Conservation (phyloP, 2,888 invertebrate genomes). For the Drosophila parthenogenetica region DNA sequence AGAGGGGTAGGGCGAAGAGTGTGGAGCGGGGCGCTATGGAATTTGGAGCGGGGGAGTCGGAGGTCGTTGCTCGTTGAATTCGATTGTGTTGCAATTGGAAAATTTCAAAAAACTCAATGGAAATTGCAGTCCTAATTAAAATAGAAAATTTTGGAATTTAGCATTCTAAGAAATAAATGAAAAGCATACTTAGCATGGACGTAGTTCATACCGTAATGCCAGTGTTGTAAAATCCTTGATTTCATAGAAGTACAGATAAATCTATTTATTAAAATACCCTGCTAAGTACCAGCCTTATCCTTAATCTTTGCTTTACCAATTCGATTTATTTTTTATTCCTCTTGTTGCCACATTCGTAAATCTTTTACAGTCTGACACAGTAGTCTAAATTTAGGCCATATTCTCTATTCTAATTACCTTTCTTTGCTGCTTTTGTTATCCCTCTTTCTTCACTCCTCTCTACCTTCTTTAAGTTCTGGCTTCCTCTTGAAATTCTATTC, state of each 20-base stretch:
- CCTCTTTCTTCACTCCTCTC: too few species aligned
- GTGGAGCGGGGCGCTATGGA: conserved; percentile 38
- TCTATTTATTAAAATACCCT: background rate
- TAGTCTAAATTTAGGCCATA: too few species aligned
- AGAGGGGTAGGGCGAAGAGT: background rate
- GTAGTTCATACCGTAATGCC: too few species aligned
- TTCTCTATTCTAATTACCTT: too few species aligned
- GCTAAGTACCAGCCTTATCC: background rate
- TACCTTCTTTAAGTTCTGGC: too few species aligned
- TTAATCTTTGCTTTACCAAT: background rate
- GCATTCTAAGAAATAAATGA: background rate
- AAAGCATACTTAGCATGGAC: too few species aligned
- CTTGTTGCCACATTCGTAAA: background rate
- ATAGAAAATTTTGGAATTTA: conserved; percentile 18
- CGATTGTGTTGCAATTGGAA: conserved; percentile 40
- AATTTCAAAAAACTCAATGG: conserved; percentile 24
- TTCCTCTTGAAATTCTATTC: too few species aligned
- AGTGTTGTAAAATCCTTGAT: too few species aligned
- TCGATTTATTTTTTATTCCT: background rate
- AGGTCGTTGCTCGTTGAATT: conserved; percentile 50
- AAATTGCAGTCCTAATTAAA: conserved; percentile 36
- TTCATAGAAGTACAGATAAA: background rate
- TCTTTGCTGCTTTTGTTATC: too few species aligned
- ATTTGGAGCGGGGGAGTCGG: conserved; percentile 62
- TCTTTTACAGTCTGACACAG: background rate